phyloP scores from a whole-genome alignment of 2,797 vertebrate species.

The Oreochromis grahami region DNA sequence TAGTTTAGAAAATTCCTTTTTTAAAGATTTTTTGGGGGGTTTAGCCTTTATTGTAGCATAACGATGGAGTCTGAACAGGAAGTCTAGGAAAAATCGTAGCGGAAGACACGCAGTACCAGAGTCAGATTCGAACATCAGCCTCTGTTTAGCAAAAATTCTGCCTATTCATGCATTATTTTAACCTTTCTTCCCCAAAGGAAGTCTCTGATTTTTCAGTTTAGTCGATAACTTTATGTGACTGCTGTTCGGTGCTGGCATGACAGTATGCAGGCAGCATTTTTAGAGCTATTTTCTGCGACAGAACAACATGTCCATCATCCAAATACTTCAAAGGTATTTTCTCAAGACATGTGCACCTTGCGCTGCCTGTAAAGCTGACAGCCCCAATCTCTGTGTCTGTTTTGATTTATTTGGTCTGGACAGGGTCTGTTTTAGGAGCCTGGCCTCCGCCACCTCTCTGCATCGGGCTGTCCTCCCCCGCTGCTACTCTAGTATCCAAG shows the following conservation, averaged over 20 bases:
- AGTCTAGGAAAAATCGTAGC: not conserved
- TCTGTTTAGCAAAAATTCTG: not conserved
- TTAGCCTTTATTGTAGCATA: not conserved
- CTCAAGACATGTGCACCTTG: constrained; percentile 21
- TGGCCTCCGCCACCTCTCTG: constrained; percentile 20
- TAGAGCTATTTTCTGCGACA: not conserved
- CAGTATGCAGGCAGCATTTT: not conserved
- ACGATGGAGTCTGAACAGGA: not conserved
- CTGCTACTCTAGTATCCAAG: constrained; percentile 45
- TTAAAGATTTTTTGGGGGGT: rapidly evolving
- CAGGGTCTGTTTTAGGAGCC: constrained; percentile 24
- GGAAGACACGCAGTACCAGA: not conserved
- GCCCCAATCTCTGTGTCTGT: constrained; percentile 2
- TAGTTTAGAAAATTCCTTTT: not conserved
- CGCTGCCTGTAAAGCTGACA: constrained; percentile 26
- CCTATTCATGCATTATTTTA: not conserved
- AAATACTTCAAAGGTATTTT: constrained; percentile 29
- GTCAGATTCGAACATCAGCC: not conserved
- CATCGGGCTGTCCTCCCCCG: constrained; percentile 31
- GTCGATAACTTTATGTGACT: not conserved
- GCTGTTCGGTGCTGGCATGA: not conserved
- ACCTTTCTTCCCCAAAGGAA: not conserved
- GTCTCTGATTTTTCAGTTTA: not conserved
- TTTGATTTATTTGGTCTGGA: constrained; percentile 52
- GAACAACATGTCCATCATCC: constrained; percentile 5